phyloP scores from a whole-genome alignment of 2,888 invertebrate genomes.

The Nematopogon swammerdamellus region DNA sequence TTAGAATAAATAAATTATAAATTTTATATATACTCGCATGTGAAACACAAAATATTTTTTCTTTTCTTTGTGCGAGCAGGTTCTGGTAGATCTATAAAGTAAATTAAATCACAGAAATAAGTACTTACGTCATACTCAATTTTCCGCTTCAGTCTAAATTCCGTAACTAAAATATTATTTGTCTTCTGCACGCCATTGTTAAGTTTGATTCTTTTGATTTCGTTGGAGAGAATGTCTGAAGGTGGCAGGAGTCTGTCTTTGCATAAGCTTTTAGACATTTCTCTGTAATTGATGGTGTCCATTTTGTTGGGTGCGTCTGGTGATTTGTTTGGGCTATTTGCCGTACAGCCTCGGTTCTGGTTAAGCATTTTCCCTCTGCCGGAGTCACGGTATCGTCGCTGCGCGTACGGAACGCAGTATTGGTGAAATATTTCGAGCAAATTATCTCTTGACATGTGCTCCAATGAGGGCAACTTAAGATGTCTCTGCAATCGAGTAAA shows the following conservation, averaged over 20 bases:
- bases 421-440: constrained; percentile 38
- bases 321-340: constrained; percentile 15
- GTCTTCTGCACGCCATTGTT: constrained; percentile 15
- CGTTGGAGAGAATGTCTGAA: constrained; percentile 31
- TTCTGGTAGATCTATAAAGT: no score
- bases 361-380: constrained; percentile 37
- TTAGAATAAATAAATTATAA: no score
- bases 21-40: no score
- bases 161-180: constrained; percentile 16
- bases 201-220: constrained; percentile 35
- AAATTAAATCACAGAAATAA: no score
- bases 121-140: constrained; percentile 22
- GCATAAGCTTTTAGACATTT: constrained; percentile 11
- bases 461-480: constrained; percentile 27
- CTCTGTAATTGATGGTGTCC: constrained; percentile 12
- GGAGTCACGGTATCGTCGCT: constrained; percentile 38
- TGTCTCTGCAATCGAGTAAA: constrained; percentile 31
- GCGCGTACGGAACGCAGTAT: constrained; percentile 44
- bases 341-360: constrained; percentile 30
- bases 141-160: no score
- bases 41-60: no score
- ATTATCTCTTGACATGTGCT: constrained; percentile 29
- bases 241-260: constrained; percentile 29
- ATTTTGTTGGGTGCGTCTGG: constrained; percentile 12
- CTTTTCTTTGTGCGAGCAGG: no score